phyloP scores from a whole-genome alignment of 2,113 vertebrate species.

The Emydura subglobosa region DNA sequence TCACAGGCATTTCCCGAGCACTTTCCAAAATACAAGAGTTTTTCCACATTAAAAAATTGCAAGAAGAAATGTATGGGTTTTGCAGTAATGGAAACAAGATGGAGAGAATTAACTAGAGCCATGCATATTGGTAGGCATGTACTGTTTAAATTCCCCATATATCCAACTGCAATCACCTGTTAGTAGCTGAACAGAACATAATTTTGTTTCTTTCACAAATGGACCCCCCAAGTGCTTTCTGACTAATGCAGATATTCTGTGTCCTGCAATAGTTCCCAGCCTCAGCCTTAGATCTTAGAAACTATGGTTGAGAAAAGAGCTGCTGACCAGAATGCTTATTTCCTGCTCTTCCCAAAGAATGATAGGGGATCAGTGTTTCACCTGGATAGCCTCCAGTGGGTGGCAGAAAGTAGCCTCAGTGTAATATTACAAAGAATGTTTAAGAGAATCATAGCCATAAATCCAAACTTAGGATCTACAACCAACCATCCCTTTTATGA shows the following conservation, averaged over 20 bases:
- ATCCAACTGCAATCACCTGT: fast-evolving
- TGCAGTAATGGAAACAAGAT: not conserved
- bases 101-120: not conserved
- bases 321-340: not conserved
- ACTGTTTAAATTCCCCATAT: not conserved
- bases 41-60: not conserved
- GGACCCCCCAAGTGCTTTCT: not conserved
- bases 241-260: not conserved
- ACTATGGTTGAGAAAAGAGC: not conserved
- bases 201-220: not conserved
- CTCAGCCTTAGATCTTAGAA: not conserved
- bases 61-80: not conserved
- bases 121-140: not conserved
- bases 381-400: not conserved
- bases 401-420: not conserved
- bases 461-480: not conserved
- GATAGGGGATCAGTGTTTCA: not conserved
- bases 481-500: not conserved
- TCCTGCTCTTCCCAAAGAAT: not conserved
- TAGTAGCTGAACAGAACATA: not conserved
- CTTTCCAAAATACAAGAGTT: constrained; percentile 5
- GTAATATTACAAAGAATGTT: not conserved
- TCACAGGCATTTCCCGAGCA: not conserved
- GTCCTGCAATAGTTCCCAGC: not conserved
- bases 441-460: not conserved